Evolutionary conservation across 1,140 invertebrate genomes (phyloP), one percentile per base, ranked within the genome.

Genomic region (Brachionus asplanchnoidis): DNA sequence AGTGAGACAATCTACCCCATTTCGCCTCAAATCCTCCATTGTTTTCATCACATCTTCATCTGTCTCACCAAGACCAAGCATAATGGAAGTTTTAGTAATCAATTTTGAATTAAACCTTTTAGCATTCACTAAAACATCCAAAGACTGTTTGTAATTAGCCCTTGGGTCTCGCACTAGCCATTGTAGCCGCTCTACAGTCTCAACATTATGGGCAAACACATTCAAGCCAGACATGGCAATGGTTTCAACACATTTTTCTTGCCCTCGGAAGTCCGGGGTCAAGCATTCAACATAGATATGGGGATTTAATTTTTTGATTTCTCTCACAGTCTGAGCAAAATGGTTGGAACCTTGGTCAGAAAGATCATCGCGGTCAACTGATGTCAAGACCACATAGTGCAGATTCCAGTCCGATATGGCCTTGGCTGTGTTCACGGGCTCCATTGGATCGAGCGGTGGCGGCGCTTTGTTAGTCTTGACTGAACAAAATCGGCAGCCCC

Each of bases 71-170:
- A 99, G 91, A 6, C 97, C 98, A 14, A 99, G 90, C 98, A 99
- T 99, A 85, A 99, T 94, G 0, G 97, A 99, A 1, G 96, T 96
- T 90, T 99, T 99, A 0, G 97, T 99, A 44, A 99, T 92, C 40
- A 99, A 88, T 86, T 94, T 92, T 0, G 93, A 92, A 89, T 95
- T 94, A 79, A 4, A 92, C 89, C 83, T 91, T 91, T 90, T 98
- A 0, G 94, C 96, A 86, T 93, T 92, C 87, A 93, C 90, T 11
- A 98, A 89, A 12, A 97, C 95, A 70, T 90, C 90, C 56, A 99
- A 87, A 4, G 96, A 95, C 91, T 99, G 98, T 84, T 93, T 86
- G 86, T 93, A 93, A 87, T 92, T 92, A 28, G 93, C 93, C 84
- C 98, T 91, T 53, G 94, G 93, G 90, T 99, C 98, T 86, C 98